Base-by-base conservation (phyloP, 2,113 vertebrate species). In the Progne subis region DNA sequence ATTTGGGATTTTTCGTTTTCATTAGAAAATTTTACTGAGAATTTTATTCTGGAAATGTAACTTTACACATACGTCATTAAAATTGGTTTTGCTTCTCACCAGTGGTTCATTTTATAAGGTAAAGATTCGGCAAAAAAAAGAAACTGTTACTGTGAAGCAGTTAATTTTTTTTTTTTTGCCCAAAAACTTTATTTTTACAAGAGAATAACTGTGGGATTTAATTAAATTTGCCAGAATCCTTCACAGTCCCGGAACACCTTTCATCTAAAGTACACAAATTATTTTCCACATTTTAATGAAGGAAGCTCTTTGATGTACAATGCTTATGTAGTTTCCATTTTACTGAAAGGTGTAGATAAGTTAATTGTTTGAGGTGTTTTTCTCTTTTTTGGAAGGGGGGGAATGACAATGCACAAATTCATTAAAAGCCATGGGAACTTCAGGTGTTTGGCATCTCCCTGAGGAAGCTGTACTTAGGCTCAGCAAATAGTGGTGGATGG, bases 281-380 rank as follows among this genome's bases (percentile, higher is more conserved):
- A 92, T 94, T 95, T 94, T 89, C 79, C 78, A 89, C 65, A 94
- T 94, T 95, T 95, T 96, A 95, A 95, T 95, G 94, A 94, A 89
- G 69, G 77, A 78, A 95, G 16, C 37, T 69, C 94, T 96, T 95
- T 97, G 95, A 97, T 95, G 89, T 95, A 56, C 41, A 60, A 11
- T 21, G 1, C 65, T 75, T 91, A 50, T 79, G 65, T 82, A 69
- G 81, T 92, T 97, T 91, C 61, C 11, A 6, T 92, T 95, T 95
- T 86, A 82, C 57, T 69, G 83, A 72, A 60, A 76, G 41, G 83
- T 82, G 37, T 28, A 87, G 86, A 25, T 84, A 92, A 96, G 61
- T 93, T 94, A 94, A 89, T 71, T 79, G 81, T 89, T 95, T 56
- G 91, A 52, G 31, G 6, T 31, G 16, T 32, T 56, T 71, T 94